These are phyloP conservation scores for Halesus radiatus DNA, from an alignment of 1,140 invertebrate genomes.

Conservation along the genomic window DNA sequence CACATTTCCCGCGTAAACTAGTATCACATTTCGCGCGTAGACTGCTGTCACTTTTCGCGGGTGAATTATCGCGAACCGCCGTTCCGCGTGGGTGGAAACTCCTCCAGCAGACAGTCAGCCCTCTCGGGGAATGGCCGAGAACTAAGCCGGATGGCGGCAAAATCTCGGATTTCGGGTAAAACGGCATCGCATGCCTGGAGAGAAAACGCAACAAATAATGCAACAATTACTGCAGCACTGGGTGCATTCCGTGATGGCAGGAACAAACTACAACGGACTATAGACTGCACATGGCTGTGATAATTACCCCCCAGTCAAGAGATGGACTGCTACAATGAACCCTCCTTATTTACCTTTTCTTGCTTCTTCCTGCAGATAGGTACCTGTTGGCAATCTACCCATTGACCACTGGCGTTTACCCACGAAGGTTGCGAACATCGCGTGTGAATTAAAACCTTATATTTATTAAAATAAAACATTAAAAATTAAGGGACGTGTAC, in stretches of 20 bases:
- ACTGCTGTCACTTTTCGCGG: background rate
- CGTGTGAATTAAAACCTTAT: background rate
- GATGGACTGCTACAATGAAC: constrained; percentile 12
- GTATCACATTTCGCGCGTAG: no score
- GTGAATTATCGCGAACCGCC: background rate
- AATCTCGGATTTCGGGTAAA: constrained; percentile 26
- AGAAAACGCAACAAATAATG: constrained; percentile 34
- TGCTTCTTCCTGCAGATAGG: no score
- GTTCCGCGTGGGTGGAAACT: constrained; percentile 9
- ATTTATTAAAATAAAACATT: background rate
- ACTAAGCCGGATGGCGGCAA: constrained; percentile 29
- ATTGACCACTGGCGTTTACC: no score
- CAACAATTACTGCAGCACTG: constrained; percentile 2
- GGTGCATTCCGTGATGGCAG: constrained; percentile 29
- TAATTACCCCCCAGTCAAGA: constrained; percentile 26
- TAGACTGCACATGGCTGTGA: constrained; percentile 6
- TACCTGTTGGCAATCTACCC: no score
- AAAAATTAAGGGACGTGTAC: background rate
- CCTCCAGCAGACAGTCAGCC: background rate
- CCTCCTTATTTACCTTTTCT: background rate
- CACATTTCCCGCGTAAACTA: no score
- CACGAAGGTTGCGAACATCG: background rate
- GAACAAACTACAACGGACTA: constrained; percentile 12
- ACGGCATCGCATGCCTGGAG: background rate
- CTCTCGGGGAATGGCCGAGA: constrained; percentile 37